A percentile compares a stretch with the other conserved stretches of the same genome.
These are phyloP conservation scores for Epinephelus fuscoguttatus DNA, from an alignment of 2,113 vertebrate genomes.

Conservation along the genomic window DNA sequence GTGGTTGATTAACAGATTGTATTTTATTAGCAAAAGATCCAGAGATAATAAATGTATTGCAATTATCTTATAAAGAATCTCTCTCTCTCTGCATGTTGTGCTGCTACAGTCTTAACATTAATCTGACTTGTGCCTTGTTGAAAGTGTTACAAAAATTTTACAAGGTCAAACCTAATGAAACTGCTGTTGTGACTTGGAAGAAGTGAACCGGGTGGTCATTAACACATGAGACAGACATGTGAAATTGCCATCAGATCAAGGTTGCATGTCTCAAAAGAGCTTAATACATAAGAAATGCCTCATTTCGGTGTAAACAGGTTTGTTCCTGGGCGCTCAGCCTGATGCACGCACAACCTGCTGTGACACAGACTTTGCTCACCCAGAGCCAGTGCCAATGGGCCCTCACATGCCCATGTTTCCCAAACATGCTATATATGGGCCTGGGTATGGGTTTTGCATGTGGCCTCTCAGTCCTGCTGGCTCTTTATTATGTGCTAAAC, in stretches of 20 bases:
- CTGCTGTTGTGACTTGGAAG: too few species aligned
- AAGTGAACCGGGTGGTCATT: too few species aligned
- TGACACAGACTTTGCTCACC: background rate
- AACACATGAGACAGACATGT: too few species aligned
- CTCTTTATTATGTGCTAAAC: background rate
- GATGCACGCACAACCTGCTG: background rate
- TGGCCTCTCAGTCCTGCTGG: background rate
- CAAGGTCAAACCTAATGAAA: too few species aligned
- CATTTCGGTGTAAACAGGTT: background rate
- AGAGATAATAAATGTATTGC: too few species aligned
- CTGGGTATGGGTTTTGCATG: background rate
- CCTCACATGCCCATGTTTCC: slow-evolving; percentile 4
- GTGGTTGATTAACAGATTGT: too few species aligned
- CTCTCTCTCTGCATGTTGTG: too few species aligned
- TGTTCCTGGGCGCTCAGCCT: background rate
- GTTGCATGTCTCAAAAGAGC: background rate
- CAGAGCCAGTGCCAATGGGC: background rate
- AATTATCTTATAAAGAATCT: too few species aligned
- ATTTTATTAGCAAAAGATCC: too few species aligned
- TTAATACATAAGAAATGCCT: background rate
- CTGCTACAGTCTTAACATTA: too few species aligned
- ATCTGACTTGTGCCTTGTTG: too few species aligned
- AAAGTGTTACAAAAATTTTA: too few species aligned
- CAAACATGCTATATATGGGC: background rate
- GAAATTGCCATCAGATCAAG: background rate